Base-by-base conservation (phyloP, 2,888 invertebrate genomes). In the Cryptophagus acutangulus region DNA sequence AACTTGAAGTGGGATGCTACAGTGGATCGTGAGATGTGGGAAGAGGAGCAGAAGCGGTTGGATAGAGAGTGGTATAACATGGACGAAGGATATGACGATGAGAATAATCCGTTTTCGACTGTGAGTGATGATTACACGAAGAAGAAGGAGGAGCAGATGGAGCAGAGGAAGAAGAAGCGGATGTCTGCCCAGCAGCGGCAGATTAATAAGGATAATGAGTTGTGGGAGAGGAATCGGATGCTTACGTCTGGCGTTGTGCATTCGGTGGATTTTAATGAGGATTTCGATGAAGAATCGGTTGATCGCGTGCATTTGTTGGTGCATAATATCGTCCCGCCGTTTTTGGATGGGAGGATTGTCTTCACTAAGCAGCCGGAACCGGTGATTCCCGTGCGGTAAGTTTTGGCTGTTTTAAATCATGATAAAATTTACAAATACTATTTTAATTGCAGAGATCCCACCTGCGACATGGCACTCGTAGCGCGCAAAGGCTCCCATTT, bases 351-450 rank as follows among this genome's bases (percentile, higher is more conserved):
- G 0, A 77, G 99, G 39, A 97, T 99, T 53, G 95, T 97, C 1
- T 99, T 99, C 69, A 99, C 99, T 0, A 99, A 97, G 62, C 97
- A 99, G 67, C 94, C 94, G 0, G 96, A 97, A 63, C 97, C 97
- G 1, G 93, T 99, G n/a, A 84, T 99, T 60, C 97, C 97, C 9
- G 91, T 93, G 17, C 77, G 75, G 77, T 77, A 63, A 59, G 53
- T 40, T 26, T 28, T 6, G 9, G 13, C n/a, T 9, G 10, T n/a
- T n/a, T 29, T 8, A 29, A 31, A 25, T 12, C 17, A 5, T n/a
- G 14, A 17, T 12, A 20, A 31, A 18, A 31, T 6, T n/a, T n/a
- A n/a, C n/a, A n/a, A n/a, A n/a, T n/a, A n/a, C n/a, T n/a, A n/a
- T n/a, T n/a, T n/a, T n/a, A 38, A 15, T 48, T 57, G 39, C 59